Base-by-base conservation (phyloP, 2,113 vertebrate genomes). In the Melospiza melodia region DNA sequence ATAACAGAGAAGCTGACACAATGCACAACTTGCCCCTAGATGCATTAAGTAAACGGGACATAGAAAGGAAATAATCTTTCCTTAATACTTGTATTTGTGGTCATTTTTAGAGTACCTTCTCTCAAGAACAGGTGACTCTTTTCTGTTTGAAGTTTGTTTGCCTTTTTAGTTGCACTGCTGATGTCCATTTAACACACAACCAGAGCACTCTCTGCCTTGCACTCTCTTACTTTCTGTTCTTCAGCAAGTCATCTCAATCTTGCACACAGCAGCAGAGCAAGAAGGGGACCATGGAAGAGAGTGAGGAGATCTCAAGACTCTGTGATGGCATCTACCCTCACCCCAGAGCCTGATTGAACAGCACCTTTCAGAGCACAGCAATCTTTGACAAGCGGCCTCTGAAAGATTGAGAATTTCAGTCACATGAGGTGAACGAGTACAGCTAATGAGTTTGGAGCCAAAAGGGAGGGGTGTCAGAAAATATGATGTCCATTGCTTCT, bases 21-120 rank as follows among this genome's bases (percentile, higher is more conserved):
- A 89, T 1, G 3, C 67, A 88, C 79, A 81, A 90, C 80, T 63
- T 93, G 59, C 88, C 44, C 37, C 35, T 59, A 77, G 68, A 61
- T 88, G 63, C 79, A 90, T 85, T 85, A 94, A 93, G 28, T 83
- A 95, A 95, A 90, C 52, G 1, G 83, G 92, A 94, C 83, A 90
- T 14, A 94, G 72, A 91, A 95, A 91, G 75, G 93, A 95, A 96
- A 91, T n/a, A 73, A 87, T 76, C 5, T 95, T 95, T 75, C 57
- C 91, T 94, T 74, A 92, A 84, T 87, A 74, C 84, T 92, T 74
- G 18, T 51, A 81, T 55, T 77, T 87, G 72, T 37, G 51, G 59
- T 77, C 30, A 87, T 92, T 95, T 97, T 96, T 96, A 81, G 86
- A 96, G 76, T 33, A 88, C 19, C 67, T 54, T 66, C 48, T 77